Conservation (phyloP, 2,888 invertebrate species). For the Barypeithes pellucidus region DNA sequence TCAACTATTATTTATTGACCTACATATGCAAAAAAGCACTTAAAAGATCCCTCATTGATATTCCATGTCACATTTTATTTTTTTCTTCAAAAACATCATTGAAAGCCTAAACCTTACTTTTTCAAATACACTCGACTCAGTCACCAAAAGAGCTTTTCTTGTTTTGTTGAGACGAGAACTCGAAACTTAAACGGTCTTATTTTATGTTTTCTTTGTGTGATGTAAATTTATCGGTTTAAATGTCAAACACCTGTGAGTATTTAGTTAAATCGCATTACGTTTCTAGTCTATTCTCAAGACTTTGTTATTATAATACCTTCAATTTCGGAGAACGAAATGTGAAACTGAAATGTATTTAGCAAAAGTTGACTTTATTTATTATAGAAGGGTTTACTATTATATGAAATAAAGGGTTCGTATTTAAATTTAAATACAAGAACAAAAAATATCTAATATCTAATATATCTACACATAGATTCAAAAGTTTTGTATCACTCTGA, state of each 20-base stretch:
- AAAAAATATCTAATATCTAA: not conserved
- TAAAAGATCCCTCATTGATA: not conserved
- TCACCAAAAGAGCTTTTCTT: constrained; percentile 6
- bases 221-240: constrained; percentile 46
- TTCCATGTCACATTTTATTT: not conserved
- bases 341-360: not conserved
- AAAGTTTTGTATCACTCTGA: too few species aligned
- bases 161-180: constrained; percentile 21
- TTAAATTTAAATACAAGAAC: too few species aligned
- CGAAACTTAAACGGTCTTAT: constrained; percentile 30
- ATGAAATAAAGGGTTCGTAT: too few species aligned
- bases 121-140: not conserved
- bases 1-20: too few species aligned
- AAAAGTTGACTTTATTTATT: not conserved
- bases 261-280: constrained; percentile 43
- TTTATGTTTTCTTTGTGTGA: constrained; percentile 35
- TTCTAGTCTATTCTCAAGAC: constrained; percentile 23
- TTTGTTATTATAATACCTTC: constrained; percentile 42
- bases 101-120: constrained; percentile 7
- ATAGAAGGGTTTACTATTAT: not conserved
- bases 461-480: too few species aligned
- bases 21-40: not conserved
- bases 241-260: constrained; percentile 45
- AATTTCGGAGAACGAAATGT: constrained; percentile 1
- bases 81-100: not conserved